These are phyloP conservation scores for Cetoscarus ocellatus DNA, from an alignment of 2,797 vertebrate species.

Conservation along the genomic window DNA sequence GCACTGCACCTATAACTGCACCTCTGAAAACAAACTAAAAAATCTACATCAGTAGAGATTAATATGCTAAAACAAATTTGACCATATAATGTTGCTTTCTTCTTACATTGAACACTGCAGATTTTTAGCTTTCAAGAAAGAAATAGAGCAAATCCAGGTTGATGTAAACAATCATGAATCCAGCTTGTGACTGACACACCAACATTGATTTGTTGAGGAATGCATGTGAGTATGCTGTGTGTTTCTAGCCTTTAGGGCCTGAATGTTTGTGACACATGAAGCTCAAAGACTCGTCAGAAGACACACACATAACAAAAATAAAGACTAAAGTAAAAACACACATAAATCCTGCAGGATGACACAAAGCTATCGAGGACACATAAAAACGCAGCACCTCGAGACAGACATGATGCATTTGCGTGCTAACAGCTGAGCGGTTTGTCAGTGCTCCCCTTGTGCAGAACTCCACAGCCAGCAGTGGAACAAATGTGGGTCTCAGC, in stretches of 20 bases:
- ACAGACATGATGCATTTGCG: not conserved
- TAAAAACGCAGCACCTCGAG: not conserved
- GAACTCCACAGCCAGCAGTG: too few species aligned
- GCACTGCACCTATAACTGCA: too few species aligned
- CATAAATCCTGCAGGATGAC: not conserved
- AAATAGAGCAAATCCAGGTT: not conserved
- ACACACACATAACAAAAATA: slow-evolving; percentile 19
- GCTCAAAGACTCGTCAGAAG: slow-evolving; percentile 11
- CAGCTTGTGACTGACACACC: not conserved
- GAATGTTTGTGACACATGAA: not conserved
- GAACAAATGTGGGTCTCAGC: too few species aligned
- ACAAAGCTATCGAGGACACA: slow-evolving; percentile 9
- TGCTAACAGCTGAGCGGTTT: too few species aligned
- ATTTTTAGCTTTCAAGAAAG: not conserved
- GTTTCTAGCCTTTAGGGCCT: not conserved
- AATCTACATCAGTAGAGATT: not conserved
- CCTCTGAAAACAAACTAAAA: not conserved
- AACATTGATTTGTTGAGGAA: not conserved
- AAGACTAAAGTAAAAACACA: not conserved
- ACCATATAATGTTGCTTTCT: slow-evolving; percentile 9
- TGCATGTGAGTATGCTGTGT: not conserved
- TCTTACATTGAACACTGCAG: slow-evolving; percentile 5
- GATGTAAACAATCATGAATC: not conserved
- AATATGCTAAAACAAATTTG: not conserved
- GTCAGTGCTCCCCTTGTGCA: too few species aligned